phyloP scores from a whole-genome alignment of 2,113 vertebrate genomes.

The Lethenteron camtschaticum region DNA sequence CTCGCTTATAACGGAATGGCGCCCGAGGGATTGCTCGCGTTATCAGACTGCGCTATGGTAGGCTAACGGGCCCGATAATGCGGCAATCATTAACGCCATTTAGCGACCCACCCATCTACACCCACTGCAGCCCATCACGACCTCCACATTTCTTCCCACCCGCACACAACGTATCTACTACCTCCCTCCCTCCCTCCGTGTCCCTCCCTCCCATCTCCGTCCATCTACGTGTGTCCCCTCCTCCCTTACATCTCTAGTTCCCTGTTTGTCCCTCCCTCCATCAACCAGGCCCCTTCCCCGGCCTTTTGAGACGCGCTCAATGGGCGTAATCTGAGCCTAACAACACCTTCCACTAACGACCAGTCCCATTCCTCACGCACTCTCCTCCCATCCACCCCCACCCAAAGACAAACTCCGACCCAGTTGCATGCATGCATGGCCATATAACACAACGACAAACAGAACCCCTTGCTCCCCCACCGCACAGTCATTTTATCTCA shows the following conservation, averaged over 20 bases:
- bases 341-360: too few species aligned
- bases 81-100: too few species aligned
- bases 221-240: slow-evolving; percentile 8
- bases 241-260: neutral
- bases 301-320: too few species aligned
- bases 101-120: neutral
- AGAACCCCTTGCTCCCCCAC: too few species aligned
- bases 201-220: slow-evolving; percentile 8
- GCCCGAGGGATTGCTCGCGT: too few species aligned
- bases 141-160: neutral
- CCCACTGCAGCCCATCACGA: neutral
- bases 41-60: too few species aligned
- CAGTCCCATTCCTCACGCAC: neutral
- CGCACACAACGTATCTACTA: neutral
- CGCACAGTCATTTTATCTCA: too few species aligned
- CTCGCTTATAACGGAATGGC: too few species aligned
- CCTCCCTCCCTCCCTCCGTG: neutral
- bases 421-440: too few species aligned
- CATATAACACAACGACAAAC: too few species aligned
- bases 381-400: neutral
- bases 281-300: slow-evolving; percentile 8
- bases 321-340: too few species aligned
- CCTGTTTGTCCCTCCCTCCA: slow-evolving; percentile 5
- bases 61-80: too few species aligned
- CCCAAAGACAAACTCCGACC: neutral